These are phyloP conservation scores for Heteromyza rotundicornis DNA, from an alignment of 2,888 invertebrate species.

Conservation along the genomic window DNA sequence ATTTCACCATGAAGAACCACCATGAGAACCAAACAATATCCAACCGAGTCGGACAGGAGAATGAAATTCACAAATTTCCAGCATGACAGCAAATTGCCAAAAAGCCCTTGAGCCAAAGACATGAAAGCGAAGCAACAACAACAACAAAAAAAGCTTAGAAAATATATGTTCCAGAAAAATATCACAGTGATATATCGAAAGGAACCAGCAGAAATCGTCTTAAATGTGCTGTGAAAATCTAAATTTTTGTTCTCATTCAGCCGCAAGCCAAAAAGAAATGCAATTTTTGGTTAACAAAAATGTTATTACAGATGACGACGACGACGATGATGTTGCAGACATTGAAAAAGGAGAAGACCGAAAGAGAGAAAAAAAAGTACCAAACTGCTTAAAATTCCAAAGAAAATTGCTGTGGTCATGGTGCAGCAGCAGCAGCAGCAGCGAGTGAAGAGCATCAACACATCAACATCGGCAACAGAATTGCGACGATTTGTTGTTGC, in stretches of 20 bases:
- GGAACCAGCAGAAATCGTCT: too few relatives aligned
- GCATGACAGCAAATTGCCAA: slow-evolving; percentile 41
- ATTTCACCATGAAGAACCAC: slow-evolving; percentile 38
- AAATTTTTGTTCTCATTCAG: slow-evolving; percentile 16
- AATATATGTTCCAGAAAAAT: slow-evolving; percentile 34
- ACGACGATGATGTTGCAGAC: slow-evolving; percentile 7
- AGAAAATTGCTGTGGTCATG: slow-evolving; percentile 46
- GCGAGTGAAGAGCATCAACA: slow-evolving; percentile 13
- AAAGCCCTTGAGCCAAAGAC: slow-evolving; percentile 29
- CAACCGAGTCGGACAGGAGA: slow-evolving; percentile 3
- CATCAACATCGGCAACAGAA: slow-evolving; percentile 12
- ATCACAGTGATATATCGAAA: slow-evolving; percentile 52
- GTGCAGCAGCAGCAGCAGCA: slow-evolving; percentile 17
- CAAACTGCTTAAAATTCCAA: slow-evolving; percentile 55
- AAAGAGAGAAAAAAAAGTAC: slow-evolving; percentile 26
- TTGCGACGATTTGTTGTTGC: slow-evolving; percentile 12
- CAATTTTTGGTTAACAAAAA: slow-evolving; percentile 36
- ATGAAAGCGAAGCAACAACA: too few relatives aligned
- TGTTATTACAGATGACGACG: background rate
- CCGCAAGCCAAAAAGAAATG: slow-evolving; percentile 41
- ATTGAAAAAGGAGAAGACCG: slow-evolving; percentile 25
- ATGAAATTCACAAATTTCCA: slow-evolving; percentile 34
- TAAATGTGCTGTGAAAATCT: slow-evolving; percentile 23
- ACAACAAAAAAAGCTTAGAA: too few relatives aligned
- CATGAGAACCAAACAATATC: background rate